Evolutionary conservation across 2,888 invertebrate species (phyloP), one percentile per base, ranked within the genome.

Genomic region (Maniola hyperantus): DNA sequence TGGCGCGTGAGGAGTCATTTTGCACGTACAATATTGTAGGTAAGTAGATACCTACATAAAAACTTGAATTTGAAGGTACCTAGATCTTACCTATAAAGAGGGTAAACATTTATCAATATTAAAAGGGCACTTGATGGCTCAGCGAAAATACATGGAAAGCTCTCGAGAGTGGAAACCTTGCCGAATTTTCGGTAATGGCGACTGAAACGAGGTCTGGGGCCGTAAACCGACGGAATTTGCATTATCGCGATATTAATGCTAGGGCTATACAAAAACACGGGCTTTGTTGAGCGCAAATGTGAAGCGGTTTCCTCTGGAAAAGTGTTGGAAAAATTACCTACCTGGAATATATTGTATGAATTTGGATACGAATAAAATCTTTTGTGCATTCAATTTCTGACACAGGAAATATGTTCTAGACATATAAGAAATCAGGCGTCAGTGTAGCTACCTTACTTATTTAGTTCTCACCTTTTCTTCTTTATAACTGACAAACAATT

Each of bases 221-320:
- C 79, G 80, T 80, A 82, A 83, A 76, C 77, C 76, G 81, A 72
- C 80, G 79, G 82, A 84, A 86, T 87, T 88, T 85, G 83, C 88
- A 88, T 88, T 87, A 88, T 84, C 84, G 81, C 78, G 76, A 80
- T 83, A 86, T 85, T 87, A 86, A 85, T 84, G 80, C 79, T 72
- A 74, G 77, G 78, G 76, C 77, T 79, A 80, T 78, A 82, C 80
- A 81, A 83, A 80, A 81, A 79, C 77, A 76, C 76, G 64, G 54
- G 72, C 71, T 69, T 74, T 74, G 73, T 77, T 71, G 71, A 70
- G 70, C 69, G 71, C 70, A 72, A 76, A 75, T 76, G 67, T 74
- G 71, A 71, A 68, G 53, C 66, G 69, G 71, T 71, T 68, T 71
- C 71, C 67, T 72, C 70, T 65, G 68, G 68, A 65, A 68, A 70